phyloP scores from a whole-genome alignment of 2,113 vertebrate species.

The Melanerpes aurifrons region DNA sequence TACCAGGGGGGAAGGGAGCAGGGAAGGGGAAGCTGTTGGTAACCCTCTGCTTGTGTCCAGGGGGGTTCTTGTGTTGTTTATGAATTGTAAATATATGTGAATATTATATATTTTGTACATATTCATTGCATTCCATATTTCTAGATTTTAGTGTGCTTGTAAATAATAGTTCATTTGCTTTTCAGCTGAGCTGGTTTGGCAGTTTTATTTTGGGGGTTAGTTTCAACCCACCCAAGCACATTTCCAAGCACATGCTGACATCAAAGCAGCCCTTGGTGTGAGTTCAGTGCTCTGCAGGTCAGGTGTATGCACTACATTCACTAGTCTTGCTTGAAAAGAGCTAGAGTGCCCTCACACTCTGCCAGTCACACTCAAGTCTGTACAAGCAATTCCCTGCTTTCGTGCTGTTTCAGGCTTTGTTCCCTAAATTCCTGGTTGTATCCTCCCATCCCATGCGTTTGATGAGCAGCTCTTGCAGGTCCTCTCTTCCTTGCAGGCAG shows the following conservation, averaged over 20 bases:
- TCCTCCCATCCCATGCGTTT: rapidly evolving
- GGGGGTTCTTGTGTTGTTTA: too few relatives aligned
- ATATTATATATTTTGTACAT: too few relatives aligned
- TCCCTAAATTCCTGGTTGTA: neutral
- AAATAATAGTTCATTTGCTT: too few relatives aligned
- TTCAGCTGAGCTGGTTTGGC: too few relatives aligned
- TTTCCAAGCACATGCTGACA: neutral
- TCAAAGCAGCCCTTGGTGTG: neutral
- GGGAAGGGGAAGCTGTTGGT: too few relatives aligned
- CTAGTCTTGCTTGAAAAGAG: neutral
- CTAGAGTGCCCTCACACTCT: neutral
- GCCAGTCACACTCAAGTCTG: neutral
- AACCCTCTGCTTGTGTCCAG: too few relatives aligned
- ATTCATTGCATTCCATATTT: too few relatives aligned
- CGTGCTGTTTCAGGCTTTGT: neutral
- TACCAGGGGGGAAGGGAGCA: too few relatives aligned
- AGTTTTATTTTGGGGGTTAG: too few relatives aligned
- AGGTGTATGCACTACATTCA: rapidly evolving
- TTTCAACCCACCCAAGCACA: neutral
- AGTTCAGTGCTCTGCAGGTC: slow-evolving; percentile 1
- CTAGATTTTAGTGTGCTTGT: too few relatives aligned
- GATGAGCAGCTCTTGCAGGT: neutral
- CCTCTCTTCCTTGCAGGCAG: neutral
- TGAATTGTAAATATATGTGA: too few relatives aligned
- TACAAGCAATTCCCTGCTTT: neutral